Base-by-base conservation (phyloP, 2,797 vertebrate species). In the Rhinella marina region DNA sequence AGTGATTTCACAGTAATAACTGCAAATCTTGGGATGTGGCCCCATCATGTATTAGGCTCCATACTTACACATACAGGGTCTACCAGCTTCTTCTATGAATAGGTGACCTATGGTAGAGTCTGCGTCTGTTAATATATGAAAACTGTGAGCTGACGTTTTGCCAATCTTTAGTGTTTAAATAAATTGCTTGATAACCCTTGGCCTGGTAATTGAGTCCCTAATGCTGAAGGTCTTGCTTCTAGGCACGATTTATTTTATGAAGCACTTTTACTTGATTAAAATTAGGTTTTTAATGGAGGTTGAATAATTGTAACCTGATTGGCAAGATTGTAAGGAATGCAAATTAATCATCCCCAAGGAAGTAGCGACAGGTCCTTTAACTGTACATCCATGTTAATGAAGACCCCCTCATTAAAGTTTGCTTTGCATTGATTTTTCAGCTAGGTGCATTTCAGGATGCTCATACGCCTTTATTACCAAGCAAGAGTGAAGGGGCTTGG, bases 291-390 rank as follows among this genome's bases (percentile, higher is more conserved):
- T 62, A 62, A 81, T 81, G 57, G 29, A 4, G 59, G 79, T 48
- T 62, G 79, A 81, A 81, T 81, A 81, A 81, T 81, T 81, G 59
- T 62, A 81, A 62, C 17, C 10, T 81, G 59, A 81, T 62, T 81
- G 79, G 79, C n/a, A 14, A 62, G 64, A 81, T 81, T 61, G 56
- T 57, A 81, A 61, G 59, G 59, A 81, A 81, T 64, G 59, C 57
- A 81, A 81, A 81, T 81, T 1, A 62, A 61, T 11, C 57, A 62
- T 81, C 9, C 59, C 57, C 32, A 14, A 80, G 21, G 25, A 32
- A 62, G 29, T 13, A 81, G 27, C 57, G 41, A 41, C 41, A 41
- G 41, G 41, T 64, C n/a, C 79, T 81, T 62, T 81, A 81, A 23
- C 79, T 81, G 57, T 48, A 48, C 29, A 81, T 41, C 25, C 25